Percentiles rank a stretch among this genome's conserved stretches.
Evolutionary conservation across 2,113 vertebrate species (phyloP).

Genomic region (Seriola dumerili): DNA sequence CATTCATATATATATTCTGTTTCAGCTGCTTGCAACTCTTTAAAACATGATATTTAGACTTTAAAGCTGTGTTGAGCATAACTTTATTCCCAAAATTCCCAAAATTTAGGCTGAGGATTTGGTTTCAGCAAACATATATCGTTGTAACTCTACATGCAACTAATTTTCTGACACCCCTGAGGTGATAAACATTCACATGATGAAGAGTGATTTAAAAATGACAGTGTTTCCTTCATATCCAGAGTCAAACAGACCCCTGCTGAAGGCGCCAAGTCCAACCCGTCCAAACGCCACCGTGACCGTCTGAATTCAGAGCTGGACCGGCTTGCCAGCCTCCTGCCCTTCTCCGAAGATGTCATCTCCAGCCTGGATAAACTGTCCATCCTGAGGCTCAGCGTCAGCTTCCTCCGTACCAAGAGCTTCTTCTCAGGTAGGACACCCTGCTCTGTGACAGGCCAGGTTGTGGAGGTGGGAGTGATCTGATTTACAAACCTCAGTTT

Average conservation of each 20-base stretch:
- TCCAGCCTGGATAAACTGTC: conserved; percentile 87
- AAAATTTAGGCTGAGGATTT: no score
- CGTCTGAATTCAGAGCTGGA: conserved; percentile 86
- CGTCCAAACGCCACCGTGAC: conserved; percentile 87
- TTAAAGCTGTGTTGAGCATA: no score
- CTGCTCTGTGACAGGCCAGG: neutral
- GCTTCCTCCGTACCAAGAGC: conserved; percentile 87
- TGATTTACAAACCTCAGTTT: no score
- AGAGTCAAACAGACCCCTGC: conserved; percentile 58
- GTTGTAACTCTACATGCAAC: no score
- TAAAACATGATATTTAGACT: no score
- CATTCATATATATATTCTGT: no score
- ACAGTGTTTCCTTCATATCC: neutral
- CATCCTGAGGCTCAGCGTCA: conserved; percentile 86
- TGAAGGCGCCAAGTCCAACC: conserved; percentile 85
- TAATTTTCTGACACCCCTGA: no score
- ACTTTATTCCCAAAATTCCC: no score
- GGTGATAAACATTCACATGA: neutral
- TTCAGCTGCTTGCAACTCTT: no score
- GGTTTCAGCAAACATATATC: no score
- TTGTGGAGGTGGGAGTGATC: no score
- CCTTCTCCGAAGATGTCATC: conserved; percentile 85
- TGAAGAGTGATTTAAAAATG: neutral
- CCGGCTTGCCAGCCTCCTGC: conserved; percentile 84
- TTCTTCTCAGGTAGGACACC: conserved; percentile 82